These are phyloP conservation scores for Tragelaphus strepsiceros DNA, from an alignment of 2,113 vertebrate species.

Conservation along the genomic window DNA sequence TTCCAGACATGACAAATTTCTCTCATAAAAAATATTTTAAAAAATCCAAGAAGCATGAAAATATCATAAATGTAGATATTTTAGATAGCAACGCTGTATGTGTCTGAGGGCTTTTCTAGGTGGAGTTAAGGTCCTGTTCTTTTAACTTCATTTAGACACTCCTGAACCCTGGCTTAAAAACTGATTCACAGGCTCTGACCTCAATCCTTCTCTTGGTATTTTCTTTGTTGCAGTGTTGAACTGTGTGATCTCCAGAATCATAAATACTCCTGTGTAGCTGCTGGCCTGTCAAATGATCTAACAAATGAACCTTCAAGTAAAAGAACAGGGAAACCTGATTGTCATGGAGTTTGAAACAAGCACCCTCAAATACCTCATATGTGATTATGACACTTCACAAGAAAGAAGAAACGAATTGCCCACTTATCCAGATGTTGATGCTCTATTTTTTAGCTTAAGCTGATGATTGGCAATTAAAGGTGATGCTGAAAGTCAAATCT, in stretches of 20 bases:
- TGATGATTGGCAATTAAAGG: background rate
- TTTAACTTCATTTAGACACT: background rate
- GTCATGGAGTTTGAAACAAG: background rate
- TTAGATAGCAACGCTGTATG: background rate
- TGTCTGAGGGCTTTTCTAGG: background rate
- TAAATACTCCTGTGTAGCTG: background rate
- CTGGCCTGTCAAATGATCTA: background rate
- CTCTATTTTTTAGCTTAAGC: background rate
- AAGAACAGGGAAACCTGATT: background rate
- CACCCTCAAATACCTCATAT: background rate
- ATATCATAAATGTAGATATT: background rate
- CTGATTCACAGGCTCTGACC: background rate
- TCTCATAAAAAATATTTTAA: conserved; percentile 82
- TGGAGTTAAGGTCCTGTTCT: background rate
- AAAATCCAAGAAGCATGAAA: background rate
- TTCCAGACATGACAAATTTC: conserved; percentile 97
- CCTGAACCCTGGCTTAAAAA: background rate
- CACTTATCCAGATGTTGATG: background rate
- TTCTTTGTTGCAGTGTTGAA: background rate
- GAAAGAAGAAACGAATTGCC: background rate
- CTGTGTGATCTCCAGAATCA: background rate
- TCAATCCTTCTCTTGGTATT: background rate
- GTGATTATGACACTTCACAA: background rate
- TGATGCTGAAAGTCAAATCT: background rate
- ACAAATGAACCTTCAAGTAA: background rate